Conservation (phyloP, 2,113 vertebrate genomes). For the Hyaena hyaena region DNA sequence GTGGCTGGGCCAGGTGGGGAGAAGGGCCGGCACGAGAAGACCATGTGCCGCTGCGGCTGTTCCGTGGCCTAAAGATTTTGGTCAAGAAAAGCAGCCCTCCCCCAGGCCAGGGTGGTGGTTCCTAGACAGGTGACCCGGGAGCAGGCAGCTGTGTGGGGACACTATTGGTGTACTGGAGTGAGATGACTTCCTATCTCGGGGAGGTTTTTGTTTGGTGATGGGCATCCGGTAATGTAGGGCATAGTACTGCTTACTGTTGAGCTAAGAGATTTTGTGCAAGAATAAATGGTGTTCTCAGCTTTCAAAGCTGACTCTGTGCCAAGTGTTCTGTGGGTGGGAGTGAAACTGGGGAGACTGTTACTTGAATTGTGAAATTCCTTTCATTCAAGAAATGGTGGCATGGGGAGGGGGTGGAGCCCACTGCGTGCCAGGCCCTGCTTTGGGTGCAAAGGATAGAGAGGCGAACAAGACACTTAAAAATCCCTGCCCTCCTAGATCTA, state of each 20-base stretch:
- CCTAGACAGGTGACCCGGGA: neutral
- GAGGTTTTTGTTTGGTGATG: conserved; percentile 48
- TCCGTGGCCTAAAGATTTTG: conserved; percentile 52
- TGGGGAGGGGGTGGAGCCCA: no score
- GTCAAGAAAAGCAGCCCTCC: neutral
- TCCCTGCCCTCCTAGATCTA: neutral
- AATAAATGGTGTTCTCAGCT: conserved; percentile 62
- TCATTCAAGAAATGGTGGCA: conserved; percentile 49
- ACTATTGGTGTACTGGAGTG: neutral
- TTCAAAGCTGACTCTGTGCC: conserved; percentile 46
- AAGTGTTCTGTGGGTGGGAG: conserved; percentile 43
- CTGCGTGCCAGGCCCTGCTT: neutral
- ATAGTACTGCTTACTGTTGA: neutral
- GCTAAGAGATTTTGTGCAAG: conserved; percentile 28
- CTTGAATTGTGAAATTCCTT: conserved; percentile 1
- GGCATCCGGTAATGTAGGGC: neutral
- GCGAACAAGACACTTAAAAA: conserved; percentile 3
- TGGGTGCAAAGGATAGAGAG: neutral
- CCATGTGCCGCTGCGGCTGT: conserved; percentile 69
- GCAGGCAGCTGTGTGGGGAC: neutral
- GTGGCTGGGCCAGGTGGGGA: neutral
- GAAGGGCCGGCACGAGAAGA: conserved; percentile 32
- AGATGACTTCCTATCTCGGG: neutral
- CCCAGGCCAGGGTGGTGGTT: neutral
- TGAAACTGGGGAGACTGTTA: conserved; percentile 31